Conservation (phyloP, 2,797 vertebrate genomes). For the Alcedo quadribrachys region DNA sequence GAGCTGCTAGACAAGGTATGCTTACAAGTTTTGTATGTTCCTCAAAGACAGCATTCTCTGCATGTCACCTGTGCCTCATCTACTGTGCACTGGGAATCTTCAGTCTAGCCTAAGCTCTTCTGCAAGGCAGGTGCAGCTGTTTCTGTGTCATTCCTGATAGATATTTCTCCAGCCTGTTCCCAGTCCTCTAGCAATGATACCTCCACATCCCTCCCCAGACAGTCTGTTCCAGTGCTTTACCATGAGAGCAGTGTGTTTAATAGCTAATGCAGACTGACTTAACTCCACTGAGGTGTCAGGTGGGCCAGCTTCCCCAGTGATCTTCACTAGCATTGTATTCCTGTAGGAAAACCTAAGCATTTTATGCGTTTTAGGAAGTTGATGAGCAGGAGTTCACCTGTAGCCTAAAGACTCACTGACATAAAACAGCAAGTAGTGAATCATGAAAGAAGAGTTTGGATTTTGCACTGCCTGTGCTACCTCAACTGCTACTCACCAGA, state of each 20-base stretch:
- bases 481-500: background rate
- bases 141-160: background rate
- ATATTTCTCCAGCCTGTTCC: background rate
- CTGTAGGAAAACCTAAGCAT: background rate
- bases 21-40: background rate
- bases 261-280: background rate
- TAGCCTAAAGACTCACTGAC: background rate
- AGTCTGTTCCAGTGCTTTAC: background rate
- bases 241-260: background rate
- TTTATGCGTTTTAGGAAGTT: background rate
- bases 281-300: background rate
- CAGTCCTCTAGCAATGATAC: background rate
- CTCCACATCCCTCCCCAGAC: background rate
- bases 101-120: background rate
- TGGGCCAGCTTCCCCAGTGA: background rate
- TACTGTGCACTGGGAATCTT: background rate
- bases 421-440: background rate
- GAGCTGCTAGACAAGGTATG: conserved; percentile 95
- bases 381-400: background rate
- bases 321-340: background rate
- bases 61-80: background rate
- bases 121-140: background rate
- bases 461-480: background rate
- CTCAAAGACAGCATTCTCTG: background rate
- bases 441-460: background rate